Percentiles rank a stretch among this genome's conserved stretches.
phyloP scores from a whole-genome alignment of 1,140 invertebrate genomes.

The Bemisia tabaci region DNA sequence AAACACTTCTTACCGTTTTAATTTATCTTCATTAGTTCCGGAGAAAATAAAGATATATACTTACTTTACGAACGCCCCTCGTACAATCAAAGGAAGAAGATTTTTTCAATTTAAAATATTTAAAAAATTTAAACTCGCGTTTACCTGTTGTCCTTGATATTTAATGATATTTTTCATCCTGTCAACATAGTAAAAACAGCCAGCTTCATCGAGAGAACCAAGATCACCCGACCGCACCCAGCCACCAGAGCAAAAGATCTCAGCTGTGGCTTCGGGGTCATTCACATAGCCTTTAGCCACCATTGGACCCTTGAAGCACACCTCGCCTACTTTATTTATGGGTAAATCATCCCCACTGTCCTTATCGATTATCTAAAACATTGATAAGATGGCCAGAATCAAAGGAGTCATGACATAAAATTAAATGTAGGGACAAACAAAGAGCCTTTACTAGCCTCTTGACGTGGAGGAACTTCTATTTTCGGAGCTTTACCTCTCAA shows the following conservation, averaged over 20 bases:
- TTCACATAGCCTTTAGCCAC: slow-evolving; percentile 52
- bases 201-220: slow-evolving; percentile 54
- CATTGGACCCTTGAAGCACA: slow-evolving; percentile 28
- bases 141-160: slow-evolving; percentile 11
- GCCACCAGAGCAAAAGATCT: slow-evolving; percentile 49
- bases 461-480: no score
- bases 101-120: no score
- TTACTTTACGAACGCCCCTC: no score
- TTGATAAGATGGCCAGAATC: slow-evolving; percentile 34
- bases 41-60: no score
- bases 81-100: no score
- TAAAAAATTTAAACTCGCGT: background rate
- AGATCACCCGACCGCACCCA: slow-evolving; percentile 72
- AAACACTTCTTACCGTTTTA: no score
- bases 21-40: no score
- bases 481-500: no score
- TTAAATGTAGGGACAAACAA: no score
- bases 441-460: no score
- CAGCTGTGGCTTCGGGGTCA: slow-evolving; percentile 43
- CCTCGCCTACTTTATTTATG: slow-evolving; percentile 33
- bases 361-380: slow-evolving; percentile 28
- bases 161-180: slow-evolving; percentile 67
- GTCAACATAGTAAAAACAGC: slow-evolving; percentile 56
- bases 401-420: no score
- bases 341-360: background rate